Evolutionary conservation across 2,113 vertebrate species (phyloP).

Genomic region (Rattus norvegicus): GRCr8 NC_086029.1:26336001-26336500

Average conservation of each 20-base stretch:
- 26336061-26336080: background rate
- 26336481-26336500: slow-evolving; percentile 34
- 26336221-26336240: slow-evolving; percentile 77
- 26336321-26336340: slow-evolving; percentile 8
- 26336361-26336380: slow-evolving; percentile 60
- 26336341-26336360: background rate
- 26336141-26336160: slow-evolving; percentile 70
- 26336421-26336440: slow-evolving; percentile 23
- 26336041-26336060: background rate
- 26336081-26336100: slow-evolving; percentile 18
- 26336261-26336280: background rate
- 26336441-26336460: slow-evolving; percentile 21
- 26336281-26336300: slow-evolving; percentile 68
- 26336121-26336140: background rate
- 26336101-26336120: background rate
- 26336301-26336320: slow-evolving; percentile 37
- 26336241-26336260: slow-evolving; percentile 67
- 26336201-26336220: slow-evolving; percentile 74
- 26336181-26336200: slow-evolving; percentile 70
- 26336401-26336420: slow-evolving; percentile 44
- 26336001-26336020: background rate
- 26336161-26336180: slow-evolving; percentile 57
- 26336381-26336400: slow-evolving; percentile 50
- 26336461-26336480: background rate
- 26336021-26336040: background rate